Conservation (phyloP, 1,140 invertebrate species). For the Arion vulgaris region DNA sequence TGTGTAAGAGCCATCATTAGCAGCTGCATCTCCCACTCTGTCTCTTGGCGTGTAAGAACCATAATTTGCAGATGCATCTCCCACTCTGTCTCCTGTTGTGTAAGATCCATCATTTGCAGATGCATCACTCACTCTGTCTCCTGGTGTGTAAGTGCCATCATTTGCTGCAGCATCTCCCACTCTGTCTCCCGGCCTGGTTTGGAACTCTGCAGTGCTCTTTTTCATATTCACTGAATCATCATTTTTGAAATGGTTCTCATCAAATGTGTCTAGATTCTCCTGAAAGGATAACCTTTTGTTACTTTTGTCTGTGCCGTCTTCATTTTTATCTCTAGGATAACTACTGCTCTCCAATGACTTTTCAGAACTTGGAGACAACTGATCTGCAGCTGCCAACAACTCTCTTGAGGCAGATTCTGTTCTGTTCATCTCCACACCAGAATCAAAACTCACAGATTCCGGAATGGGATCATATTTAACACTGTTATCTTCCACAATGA, state of each 20-base stretch:
- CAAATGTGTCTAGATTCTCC: neutral
- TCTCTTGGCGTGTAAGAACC: neutral
- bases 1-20: neutral
- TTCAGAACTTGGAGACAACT: neutral
- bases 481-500: neutral
- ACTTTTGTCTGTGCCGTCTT: neutral
- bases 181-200: neutral
- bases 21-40: conserved; percentile 25
- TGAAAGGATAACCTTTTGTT: neutral
- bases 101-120: neutral
- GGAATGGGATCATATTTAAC: conserved; percentile 12
- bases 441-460: conserved; percentile 32
- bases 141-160: neutral
- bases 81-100: neutral
- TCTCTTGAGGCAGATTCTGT: conserved; percentile 22
- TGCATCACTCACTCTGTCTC: neutral
- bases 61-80: conserved; percentile 10
- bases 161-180: conserved; percentile 15
- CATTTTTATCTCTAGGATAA: neutral
- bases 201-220: neutral
- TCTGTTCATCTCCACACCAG: conserved; percentile 24
- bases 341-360: neutral
- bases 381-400: neutral
- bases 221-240: neutral
- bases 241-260: neutral